These are phyloP conservation scores for Triplophysa dalaica DNA, from an alignment of 2,113 vertebrate species.

Conservation along the genomic window DNA sequence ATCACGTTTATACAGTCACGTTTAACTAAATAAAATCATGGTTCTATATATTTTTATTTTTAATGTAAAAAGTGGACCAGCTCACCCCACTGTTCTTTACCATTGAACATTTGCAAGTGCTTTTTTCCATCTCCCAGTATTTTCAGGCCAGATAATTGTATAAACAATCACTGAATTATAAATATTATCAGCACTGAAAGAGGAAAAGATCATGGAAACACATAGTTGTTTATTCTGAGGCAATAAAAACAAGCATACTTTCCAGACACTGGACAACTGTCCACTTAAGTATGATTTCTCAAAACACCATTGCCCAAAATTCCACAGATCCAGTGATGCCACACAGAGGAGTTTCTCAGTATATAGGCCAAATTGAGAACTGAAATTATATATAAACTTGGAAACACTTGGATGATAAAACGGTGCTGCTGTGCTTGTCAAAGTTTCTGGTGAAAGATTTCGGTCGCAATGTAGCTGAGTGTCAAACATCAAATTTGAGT, in stretches of 20 bases:
- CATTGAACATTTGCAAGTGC: too few species aligned
- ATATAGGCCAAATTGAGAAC: conserved; percentile 43
- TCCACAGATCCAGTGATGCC: conserved; percentile 55
- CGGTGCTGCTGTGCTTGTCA: conserved; percentile 64
- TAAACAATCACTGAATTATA: too few species aligned
- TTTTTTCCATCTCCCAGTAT: too few species aligned
- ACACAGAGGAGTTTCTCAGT: conserved; percentile 56
- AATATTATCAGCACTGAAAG: neutral
- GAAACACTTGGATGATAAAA: conserved; percentile 42
- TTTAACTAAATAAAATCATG: too few species aligned
- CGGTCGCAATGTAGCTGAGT: conserved; percentile 9
- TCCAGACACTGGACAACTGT: conserved; percentile 65
- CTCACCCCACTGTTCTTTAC: too few species aligned
- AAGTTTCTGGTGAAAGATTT: conserved; percentile 50
- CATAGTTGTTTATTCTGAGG: conserved; percentile 69
- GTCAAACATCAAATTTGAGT: conserved; percentile 21
- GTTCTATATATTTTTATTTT: too few species aligned
- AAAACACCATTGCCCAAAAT: conserved; percentile 52
- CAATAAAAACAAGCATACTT: conserved; percentile 71
- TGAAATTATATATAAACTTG: conserved; percentile 50
- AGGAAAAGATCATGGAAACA: conserved; percentile 55
- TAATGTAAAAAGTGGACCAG: too few species aligned
- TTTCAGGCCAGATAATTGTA: too few species aligned
- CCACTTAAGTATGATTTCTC: conserved; percentile 61
- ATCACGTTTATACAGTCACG: too few species aligned